Percentiles rank a stretch among this genome's conserved stretches.
These are phyloP conservation scores for Percopsis transmontana DNA, from an alignment of 2,113 vertebrate species.

Conservation along the genomic window DNA sequence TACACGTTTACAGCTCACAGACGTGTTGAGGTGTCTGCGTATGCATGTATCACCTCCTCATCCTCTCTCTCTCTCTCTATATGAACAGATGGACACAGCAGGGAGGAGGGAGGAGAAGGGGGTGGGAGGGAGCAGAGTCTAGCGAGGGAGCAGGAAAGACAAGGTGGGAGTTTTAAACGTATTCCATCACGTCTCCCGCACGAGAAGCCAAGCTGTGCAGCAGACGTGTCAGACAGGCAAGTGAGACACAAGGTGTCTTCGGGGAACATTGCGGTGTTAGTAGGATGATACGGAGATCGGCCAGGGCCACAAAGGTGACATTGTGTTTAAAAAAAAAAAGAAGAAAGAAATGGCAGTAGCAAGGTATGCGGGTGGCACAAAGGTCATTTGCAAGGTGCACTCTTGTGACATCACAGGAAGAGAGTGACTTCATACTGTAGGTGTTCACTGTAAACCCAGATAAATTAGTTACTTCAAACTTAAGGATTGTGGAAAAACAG, in stretches of 20 bases:
- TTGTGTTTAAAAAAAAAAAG: slow-evolving; percentile 16
- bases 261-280: slow-evolving; percentile 40
- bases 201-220: slow-evolving; percentile 39
- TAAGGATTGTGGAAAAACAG: background rate
- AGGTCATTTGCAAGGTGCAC: slow-evolving; percentile 31
- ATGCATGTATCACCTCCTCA: slow-evolving; percentile 57
- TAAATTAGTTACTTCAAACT: slow-evolving; percentile 9
- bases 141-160: background rate
- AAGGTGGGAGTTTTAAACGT: background rate
- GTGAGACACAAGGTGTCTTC: slow-evolving; percentile 57
- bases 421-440: background rate
- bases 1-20: slow-evolving; percentile 55
- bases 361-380: slow-evolving; percentile 24
- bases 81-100: slow-evolving; percentile 72
- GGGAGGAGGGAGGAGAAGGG: slow-evolving; percentile 30
- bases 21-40: slow-evolving; percentile 55
- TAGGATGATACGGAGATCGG: slow-evolving; percentile 53
- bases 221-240: slow-evolving; percentile 63
- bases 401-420: slow-evolving; percentile 17
- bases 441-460: slow-evolving; percentile 12
- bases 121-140: slow-evolving; percentile 1
- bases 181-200: slow-evolving; percentile 36
- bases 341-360: slow-evolving; percentile 15
- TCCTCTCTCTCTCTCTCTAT: slow-evolving; percentile 49
- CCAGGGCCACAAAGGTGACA: slow-evolving; percentile 52